Evolutionary conservation across 2,797 vertebrate species (phyloP).

Genomic region (Ispidina picta): DNA sequence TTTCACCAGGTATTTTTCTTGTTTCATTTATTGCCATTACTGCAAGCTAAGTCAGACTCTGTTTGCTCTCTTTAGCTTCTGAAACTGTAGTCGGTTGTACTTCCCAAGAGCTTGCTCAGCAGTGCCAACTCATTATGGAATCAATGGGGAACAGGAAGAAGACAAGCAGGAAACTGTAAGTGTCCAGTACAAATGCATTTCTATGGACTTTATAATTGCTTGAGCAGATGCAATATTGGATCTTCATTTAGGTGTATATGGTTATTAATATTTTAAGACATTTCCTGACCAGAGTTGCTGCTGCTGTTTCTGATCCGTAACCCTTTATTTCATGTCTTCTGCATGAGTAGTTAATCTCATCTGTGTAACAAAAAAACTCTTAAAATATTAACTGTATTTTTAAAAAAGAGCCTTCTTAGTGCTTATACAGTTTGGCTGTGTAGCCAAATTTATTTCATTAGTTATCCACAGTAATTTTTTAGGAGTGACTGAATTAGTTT

Average conservation of each 20-base stretch:
- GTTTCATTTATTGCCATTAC: background rate
- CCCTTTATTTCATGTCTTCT: background rate
- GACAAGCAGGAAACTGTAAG: constrained; percentile 2
- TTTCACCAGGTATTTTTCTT: background rate
- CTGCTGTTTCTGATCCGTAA: background rate
- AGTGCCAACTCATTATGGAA: background rate
- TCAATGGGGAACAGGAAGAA: background rate
- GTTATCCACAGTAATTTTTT: background rate
- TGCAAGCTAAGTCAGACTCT: background rate
- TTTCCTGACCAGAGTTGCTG: background rate
- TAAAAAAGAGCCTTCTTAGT: background rate
- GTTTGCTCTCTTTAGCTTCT: background rate
- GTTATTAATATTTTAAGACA: constrained; percentile 17
- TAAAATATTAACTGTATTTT: background rate
- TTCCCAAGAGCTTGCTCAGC: background rate
- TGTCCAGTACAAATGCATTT: background rate
- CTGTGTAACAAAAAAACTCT: background rate
- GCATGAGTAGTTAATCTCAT: background rate
- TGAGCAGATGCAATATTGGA: background rate
- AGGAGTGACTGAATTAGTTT: background rate
- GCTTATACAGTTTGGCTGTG: background rate
- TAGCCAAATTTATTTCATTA: background rate
- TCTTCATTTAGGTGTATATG: background rate
- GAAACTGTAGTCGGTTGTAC: background rate
- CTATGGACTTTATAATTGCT: constrained; percentile 6